phyloP scores from a whole-genome alignment of 2,797 vertebrate species.

The Paratrypauchen microcephalus region DNA sequence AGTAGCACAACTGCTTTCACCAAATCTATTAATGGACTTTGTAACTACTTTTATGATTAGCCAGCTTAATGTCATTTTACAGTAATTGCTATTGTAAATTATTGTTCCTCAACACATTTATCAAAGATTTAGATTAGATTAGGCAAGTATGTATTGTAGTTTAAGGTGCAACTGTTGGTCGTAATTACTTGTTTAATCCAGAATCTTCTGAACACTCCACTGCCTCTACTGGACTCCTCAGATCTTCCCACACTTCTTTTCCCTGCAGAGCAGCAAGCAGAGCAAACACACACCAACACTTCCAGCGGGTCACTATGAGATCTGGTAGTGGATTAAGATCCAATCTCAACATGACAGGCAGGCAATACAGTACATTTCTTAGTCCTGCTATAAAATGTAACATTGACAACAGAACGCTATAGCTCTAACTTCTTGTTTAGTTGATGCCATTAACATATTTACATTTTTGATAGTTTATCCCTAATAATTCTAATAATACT shows the following conservation, averaged over 20 bases:
- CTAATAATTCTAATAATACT: neutral
- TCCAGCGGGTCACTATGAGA: slow-evolving; percentile 51
- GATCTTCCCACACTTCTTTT: slow-evolving; percentile 69
- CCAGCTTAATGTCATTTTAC: neutral
- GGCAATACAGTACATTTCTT: slow-evolving; percentile 46
- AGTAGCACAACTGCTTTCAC: no score
- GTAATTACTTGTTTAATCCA: slow-evolving; percentile 55
- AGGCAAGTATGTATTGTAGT: neutral
- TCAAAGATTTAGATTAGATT: no score
- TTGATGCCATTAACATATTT: neutral
- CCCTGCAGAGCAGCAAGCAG: slow-evolving; percentile 50
- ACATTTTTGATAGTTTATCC: neutral
- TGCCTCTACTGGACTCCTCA: slow-evolving; percentile 52
- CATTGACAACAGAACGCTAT: neutral
- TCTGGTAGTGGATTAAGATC: slow-evolving; percentile 75
- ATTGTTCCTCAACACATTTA: no score
- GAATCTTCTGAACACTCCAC: slow-evolving; percentile 43
- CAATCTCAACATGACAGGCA: slow-evolving; percentile 70
- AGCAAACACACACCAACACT: slow-evolving; percentile 47
- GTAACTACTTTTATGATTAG: no score
- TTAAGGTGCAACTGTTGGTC: slow-evolving; percentile 45
- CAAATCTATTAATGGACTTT: no score
- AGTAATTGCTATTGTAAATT: neutral
- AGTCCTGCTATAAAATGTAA: slow-evolving; percentile 2
- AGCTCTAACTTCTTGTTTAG: neutral